Evolutionary conservation across 2,888 invertebrate genomes (phyloP).

Genomic region (Germaria angustata): DNA sequence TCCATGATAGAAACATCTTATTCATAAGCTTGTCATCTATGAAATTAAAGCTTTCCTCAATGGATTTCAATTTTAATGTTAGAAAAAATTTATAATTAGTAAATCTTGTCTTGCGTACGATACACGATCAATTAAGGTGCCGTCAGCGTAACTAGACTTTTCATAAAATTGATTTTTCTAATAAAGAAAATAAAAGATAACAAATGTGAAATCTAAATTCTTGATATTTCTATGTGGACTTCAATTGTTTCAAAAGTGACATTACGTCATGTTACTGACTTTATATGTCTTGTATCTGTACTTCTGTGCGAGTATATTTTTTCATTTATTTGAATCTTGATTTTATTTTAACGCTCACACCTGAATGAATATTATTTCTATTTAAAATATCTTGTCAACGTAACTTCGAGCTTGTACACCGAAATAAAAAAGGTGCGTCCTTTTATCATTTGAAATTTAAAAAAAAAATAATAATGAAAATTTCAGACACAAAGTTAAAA

Average conservation of each 20-base stretch:
- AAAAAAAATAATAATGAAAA: conserved; percentile 24
- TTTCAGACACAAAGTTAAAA: conserved; percentile 42
- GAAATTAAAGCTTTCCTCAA: conserved; percentile 65
- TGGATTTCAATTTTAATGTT: conserved; percentile 29
- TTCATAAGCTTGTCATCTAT: conserved; percentile 61
- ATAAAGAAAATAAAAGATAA: background rate
- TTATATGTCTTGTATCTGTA: background rate
- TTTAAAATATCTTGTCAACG: conserved; percentile 76
- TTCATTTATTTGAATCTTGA: conserved; percentile 65
- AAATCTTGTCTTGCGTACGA: conserved; percentile 34
- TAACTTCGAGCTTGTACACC: conserved; percentile 5
- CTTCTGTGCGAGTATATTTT: conserved; percentile 10
- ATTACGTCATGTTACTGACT: conserved; percentile 60
- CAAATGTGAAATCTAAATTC: conserved; percentile 46
- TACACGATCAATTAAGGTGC: conserved; percentile 52
- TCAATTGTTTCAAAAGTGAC: conserved; percentile 52
- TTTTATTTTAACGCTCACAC: conserved; percentile 67
- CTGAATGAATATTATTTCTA: conserved; percentile 74
- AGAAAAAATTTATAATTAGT: background rate
- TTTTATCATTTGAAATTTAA: conserved; percentile 50
- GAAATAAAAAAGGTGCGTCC: conserved; percentile 67
- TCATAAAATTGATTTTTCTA: conserved; percentile 9
- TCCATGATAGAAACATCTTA: conserved; percentile 53
- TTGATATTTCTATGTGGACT: conserved; percentile 39
- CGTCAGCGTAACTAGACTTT: conserved; percentile 37